Evolutionary conservation across 2,797 vertebrate genomes (phyloP), one percentile per base, ranked within the genome.

Genomic region (Florisuga fusca): DNA sequence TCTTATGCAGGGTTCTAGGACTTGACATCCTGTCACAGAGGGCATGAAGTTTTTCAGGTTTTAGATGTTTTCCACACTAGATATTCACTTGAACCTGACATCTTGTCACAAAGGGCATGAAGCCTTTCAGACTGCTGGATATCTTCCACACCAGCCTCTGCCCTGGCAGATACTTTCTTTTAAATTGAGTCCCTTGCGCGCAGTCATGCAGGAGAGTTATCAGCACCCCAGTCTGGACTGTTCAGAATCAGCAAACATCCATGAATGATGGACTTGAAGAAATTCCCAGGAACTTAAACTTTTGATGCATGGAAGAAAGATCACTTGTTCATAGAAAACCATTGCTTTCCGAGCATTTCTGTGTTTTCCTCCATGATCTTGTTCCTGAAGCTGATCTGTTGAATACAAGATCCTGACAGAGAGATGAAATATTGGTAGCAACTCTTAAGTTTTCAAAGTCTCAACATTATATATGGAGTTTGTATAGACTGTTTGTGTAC

Each of bases 51-150:
- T 97, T 97, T 95, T 89, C 86, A 69, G 80, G 93, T 83, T 59
- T 88, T 94, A 93, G 90, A 95, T 90, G 78, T 90, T 95, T 96
- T 95, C 92, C 87, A 84, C 87, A 81, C 88, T 94, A 94, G 89
- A 93, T 96, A 96, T 86, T 96, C 95, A 82, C 91, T 95, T 75
- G 91, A 95, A 89, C 93, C 90, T 96, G 95, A 96, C 95, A 95
- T 95, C 76, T 94, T 97, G 95, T 96, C 96, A 96, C 67, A 90
- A 87, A 95, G 90, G 95, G 94, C 94, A 89, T 92, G 94, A 95
- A 94, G 79, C 89, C 94, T 97, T 95, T 96, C 96, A 96, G 79
- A 93, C 95, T 92, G 48, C 82, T 87, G 93, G 89, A 95, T 96
- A 95, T 97, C 92, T 95, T 96, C 93, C 93, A 95, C 93, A 95